Percentiles rank a stretch among this genome's conserved stretches.
Conservation (phyloP, 2,113 vertebrate genomes). For the Oncorhynchus mykiss region DNA sequence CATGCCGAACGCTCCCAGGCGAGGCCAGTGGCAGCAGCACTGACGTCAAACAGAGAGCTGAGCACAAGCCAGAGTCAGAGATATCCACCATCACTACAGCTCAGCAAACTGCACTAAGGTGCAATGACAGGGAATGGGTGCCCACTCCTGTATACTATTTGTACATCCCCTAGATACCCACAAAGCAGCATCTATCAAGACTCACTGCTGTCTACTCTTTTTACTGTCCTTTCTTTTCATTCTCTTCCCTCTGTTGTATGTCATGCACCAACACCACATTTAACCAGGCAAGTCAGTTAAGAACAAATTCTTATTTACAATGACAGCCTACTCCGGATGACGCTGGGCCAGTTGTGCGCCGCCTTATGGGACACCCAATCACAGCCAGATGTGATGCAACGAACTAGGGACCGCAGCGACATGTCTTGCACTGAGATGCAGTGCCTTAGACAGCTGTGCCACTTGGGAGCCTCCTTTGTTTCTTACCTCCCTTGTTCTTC, state of each 20-base stretch:
- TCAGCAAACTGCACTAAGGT: not conserved
- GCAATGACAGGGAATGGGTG: not conserved
- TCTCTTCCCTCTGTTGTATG: constrained; percentile 6
- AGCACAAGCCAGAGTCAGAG: not conserved
- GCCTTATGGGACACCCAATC: too few species aligned
- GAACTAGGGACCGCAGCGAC: too few species aligned
- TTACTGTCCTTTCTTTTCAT: constrained; percentile 15
- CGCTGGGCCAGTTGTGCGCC: too few species aligned
- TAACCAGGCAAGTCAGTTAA: too few species aligned
- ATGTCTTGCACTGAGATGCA: too few species aligned
- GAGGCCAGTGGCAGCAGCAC: constrained; percentile 16
- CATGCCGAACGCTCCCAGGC: constrained; percentile 13
- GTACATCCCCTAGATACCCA: too few species aligned
- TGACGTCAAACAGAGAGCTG: constrained; percentile 11
- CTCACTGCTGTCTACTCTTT: too few species aligned
- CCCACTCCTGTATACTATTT: not conserved
- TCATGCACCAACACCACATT: not conserved
- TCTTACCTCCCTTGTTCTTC: not conserved
- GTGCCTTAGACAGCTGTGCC: too few species aligned
- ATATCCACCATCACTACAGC: not conserved
- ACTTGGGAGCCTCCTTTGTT: not conserved
- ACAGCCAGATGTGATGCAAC: too few species aligned
- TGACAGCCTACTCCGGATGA: too few species aligned
- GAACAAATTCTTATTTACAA: too few species aligned
- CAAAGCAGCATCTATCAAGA: not conserved